Evolutionary conservation across 2,797 vertebrate genomes (phyloP).

Genomic region (Spinus olivaceus): DNA sequence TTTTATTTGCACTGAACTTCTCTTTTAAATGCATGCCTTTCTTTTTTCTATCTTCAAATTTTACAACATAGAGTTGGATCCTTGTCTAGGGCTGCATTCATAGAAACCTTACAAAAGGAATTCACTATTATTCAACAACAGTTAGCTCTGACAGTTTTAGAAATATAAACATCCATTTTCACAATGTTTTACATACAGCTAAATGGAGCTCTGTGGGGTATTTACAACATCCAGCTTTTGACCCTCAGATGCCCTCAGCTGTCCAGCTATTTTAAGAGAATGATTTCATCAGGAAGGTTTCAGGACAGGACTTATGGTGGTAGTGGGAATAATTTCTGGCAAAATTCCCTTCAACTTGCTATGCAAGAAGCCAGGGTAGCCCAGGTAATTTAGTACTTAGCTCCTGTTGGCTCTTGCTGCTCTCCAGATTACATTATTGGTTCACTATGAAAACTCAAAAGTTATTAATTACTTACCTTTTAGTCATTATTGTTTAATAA

Average conservation of each 20-base stretch:
- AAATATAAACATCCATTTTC: neutral
- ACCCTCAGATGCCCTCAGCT: neutral
- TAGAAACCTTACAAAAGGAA: neutral
- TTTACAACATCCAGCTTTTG: neutral
- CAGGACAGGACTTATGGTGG: neutral
- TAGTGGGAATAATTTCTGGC: neutral
- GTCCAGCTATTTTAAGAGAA: neutral
- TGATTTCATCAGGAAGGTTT: neutral
- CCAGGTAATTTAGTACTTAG: neutral
- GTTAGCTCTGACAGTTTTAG: neutral
- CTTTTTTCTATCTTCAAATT: neutral
- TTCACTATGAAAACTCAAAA: neutral
- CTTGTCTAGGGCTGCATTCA: neutral
- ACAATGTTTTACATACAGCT: neutral
- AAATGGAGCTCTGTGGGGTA: neutral
- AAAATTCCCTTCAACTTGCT: neutral
- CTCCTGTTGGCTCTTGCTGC: neutral
- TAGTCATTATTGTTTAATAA: neutral
- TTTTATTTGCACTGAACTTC: neutral
- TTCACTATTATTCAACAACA: neutral
- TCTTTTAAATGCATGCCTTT: neutral
- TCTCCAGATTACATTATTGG: neutral
- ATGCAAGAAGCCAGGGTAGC: neutral
- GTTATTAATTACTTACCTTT: neutral
- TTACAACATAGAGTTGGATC: neutral